Base-by-base conservation (phyloP, 2,888 invertebrate genomes). In the Dynastes maya region DNA sequence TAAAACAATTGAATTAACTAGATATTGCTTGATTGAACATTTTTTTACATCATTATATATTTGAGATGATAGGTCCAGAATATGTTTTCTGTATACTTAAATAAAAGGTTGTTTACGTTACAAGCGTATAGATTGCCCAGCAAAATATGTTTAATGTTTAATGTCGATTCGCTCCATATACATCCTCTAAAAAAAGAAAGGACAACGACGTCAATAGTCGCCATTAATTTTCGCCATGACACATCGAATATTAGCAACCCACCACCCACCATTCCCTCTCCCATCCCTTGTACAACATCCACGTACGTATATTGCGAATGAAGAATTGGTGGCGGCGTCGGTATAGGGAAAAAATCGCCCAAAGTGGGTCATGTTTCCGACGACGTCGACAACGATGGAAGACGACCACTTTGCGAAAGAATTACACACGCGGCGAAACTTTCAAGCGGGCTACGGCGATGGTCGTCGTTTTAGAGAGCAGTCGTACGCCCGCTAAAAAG, bases 181-280 rank as follows among this genome's bases (percentile, higher is more conserved):
- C 64, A n/a, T 37, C 37, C 32, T 5, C 29, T 65, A 65, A 13
- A 65, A 65, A 27, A 49, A 51, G 16, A 51, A 67, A 49, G 40
- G 49, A 68, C 68, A 27, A 27, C 45, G 51, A 68, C 51, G 68
- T 68, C 68, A 68, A 51, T 71, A 55, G 32, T 55, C 53, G 55
- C 71, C 53, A 71, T 71, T 71, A 71, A 71, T 71, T 71, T 71
- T 53, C 55, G 11, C 55, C 55, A 71, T 71, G 71, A 71, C 71
- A 55, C 55, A 27, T 53, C 71, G 53, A 32, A 65, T 65, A 40
- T 16, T 16, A n/a, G 37, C 65, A 37, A 37, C 45, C 45, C 45
- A 11, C 45, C 45, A 2, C 11, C 45, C 45, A 11, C 45, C 45
- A 37, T 37, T 37, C 45, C 45, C 11, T 45, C 11, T 11, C 9